These are phyloP conservation scores for Acrocephalus kingi DNA, from an alignment of 2,113 vertebrate genomes.

Conservation along the genomic window DNA sequence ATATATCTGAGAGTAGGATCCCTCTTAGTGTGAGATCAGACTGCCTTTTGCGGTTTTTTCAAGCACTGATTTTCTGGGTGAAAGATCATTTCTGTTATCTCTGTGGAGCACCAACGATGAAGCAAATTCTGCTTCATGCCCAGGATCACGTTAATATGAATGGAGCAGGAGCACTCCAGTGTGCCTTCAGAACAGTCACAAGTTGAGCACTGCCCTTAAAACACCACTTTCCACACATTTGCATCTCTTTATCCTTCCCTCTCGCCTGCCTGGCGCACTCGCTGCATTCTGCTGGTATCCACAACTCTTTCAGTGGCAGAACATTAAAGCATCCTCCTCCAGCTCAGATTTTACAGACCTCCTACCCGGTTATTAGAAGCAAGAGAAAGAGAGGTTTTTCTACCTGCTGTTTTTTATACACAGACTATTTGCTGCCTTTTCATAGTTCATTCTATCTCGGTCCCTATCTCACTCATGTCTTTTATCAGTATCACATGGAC, in stretches of 20 bases:
- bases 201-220: background rate
- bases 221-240: background rate
- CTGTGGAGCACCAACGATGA: background rate
- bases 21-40: background rate
- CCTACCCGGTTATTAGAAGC: background rate
- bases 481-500: background rate
- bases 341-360: background rate
- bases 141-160: background rate
- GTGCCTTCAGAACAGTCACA: background rate
- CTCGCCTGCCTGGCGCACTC: background rate
- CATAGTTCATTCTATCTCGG: background rate
- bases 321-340: background rate
- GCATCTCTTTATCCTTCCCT: background rate
- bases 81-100: slow-evolving; percentile 26
- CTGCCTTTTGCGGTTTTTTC: background rate
- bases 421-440: background rate
- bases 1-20: background rate
- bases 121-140: background rate
- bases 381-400: background rate
- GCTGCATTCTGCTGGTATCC: background rate
- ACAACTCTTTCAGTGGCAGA: background rate
- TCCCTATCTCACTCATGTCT: background rate
- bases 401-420: background rate
- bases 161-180: background rate
- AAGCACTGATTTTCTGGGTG: background rate